A percentile compares a stretch with the other conserved stretches of the same genome.
Conservation (phyloP, 2,888 invertebrate species). For the Cephus runcator region DNA sequence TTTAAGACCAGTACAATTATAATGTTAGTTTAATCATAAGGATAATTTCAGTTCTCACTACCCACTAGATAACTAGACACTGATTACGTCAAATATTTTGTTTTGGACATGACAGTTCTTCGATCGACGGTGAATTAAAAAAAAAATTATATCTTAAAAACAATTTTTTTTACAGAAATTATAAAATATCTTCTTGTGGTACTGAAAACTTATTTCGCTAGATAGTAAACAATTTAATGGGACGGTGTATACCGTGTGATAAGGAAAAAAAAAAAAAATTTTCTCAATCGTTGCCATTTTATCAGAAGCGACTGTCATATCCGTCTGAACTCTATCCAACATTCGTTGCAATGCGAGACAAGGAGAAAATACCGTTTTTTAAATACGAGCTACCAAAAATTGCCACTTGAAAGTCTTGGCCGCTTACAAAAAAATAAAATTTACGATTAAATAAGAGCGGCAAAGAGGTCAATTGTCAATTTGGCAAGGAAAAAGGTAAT, state of each 20-base stretch:
- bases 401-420: constrained; percentile 31
- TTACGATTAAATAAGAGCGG: constrained; percentile 17
- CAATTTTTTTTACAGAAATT: background rate
- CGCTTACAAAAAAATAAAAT: constrained; percentile 50
- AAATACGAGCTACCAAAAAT: constrained; percentile 9
- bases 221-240: background rate
- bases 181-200: background rate
- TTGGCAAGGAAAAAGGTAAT: background rate
- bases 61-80: constrained; percentile 40
- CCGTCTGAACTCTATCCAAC: background rate
- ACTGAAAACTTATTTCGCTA: background rate
- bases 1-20: constrained; percentile 59
- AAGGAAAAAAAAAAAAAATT: background rate
- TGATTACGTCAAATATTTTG: constrained; percentile 13
- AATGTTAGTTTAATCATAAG: constrained; percentile 54
- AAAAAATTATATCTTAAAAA: background rate
- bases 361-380: background rate
- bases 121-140: constrained; percentile 24
- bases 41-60: constrained; percentile 44
- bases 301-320: background rate
- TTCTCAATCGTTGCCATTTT: background rate
- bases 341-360: background rate
- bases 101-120: constrained; percentile 23
- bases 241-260: background rate
- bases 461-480: constrained; percentile 14